phyloP scores from a whole-genome alignment of 2,888 invertebrate species.

The Troides oblongomaculatus region DNA sequence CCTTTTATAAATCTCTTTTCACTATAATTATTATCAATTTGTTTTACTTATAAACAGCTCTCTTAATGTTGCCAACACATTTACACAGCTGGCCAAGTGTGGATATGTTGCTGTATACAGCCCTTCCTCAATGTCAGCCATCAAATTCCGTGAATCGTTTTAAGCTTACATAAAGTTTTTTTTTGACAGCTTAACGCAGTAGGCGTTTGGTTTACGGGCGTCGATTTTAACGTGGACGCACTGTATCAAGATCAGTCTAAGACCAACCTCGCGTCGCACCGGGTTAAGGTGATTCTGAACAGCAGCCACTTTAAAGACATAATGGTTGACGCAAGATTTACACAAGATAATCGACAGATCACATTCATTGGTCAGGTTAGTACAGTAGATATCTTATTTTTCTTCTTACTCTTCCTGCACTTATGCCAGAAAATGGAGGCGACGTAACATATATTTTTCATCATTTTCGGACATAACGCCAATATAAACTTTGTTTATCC shows the following conservation, averaged over 20 bases:
- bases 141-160: not conserved
- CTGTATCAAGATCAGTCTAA: slow-evolving; percentile 88
- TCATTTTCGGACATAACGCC: too few species aligned
- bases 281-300: slow-evolving; percentile 84
- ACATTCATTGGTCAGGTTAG: slow-evolving; percentile 84
- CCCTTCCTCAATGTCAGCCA: too few species aligned
- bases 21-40: too few species aligned
- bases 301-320: slow-evolving; percentile 77
- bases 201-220: slow-evolving; percentile 90
- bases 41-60: too few species aligned
- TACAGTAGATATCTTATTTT: slow-evolving; percentile 1
- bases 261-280: slow-evolving; percentile 81
- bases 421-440: too few species aligned
- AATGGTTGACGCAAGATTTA: slow-evolving; percentile 82
- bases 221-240: slow-evolving; percentile 84
- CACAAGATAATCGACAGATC: slow-evolving; percentile 84
- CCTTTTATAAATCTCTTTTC: too few species aligned
- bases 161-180: not conserved
- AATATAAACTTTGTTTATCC: too few species aligned
- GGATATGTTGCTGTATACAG: too few species aligned
- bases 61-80: too few species aligned
- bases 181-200: slow-evolving; percentile 82
- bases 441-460: too few species aligned
- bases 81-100: too few species aligned
- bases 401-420: too few species aligned